Conservation (phyloP, 2,888 invertebrate species). For the Thelaira solivaga region DNA sequence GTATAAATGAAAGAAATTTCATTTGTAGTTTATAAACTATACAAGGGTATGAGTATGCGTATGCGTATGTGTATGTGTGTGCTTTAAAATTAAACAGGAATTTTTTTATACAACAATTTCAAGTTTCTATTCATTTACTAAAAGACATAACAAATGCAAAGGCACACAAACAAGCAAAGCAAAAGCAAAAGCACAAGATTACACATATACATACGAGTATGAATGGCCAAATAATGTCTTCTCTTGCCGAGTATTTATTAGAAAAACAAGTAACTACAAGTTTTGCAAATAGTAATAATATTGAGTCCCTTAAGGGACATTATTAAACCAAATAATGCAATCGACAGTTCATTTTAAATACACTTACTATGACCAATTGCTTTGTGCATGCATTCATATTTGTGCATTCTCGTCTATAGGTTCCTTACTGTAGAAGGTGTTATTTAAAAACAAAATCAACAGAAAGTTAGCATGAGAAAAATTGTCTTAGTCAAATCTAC, state of each 20-base stretch:
- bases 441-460: too few relatives aligned
- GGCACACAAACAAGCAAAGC: too few relatives aligned
- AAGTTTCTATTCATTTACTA: constrained; percentile 11
- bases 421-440: not conserved
- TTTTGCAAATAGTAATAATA: constrained; percentile 18
- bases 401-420: not conserved
- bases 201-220: not conserved
- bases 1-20: not conserved
- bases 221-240: not conserved
- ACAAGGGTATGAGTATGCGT: not conserved
- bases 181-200: too few relatives aligned
- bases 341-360: constrained; percentile 53
- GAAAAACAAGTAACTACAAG: not conserved
- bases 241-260: not conserved
- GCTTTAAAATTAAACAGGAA: not conserved
- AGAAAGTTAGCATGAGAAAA: too few relatives aligned
- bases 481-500: too few relatives aligned
- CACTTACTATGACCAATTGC: constrained; percentile 23
- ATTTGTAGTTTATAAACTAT: not conserved
- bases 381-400: not conserved
- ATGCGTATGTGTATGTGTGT: not conserved
- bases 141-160: too few relatives aligned
- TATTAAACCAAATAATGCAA: constrained; percentile 55
- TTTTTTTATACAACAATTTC: not conserved
- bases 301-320: constrained; percentile 37